Conservation (phyloP, 2,888 invertebrate genomes). For the Caenorhabditis sinica region DNA sequence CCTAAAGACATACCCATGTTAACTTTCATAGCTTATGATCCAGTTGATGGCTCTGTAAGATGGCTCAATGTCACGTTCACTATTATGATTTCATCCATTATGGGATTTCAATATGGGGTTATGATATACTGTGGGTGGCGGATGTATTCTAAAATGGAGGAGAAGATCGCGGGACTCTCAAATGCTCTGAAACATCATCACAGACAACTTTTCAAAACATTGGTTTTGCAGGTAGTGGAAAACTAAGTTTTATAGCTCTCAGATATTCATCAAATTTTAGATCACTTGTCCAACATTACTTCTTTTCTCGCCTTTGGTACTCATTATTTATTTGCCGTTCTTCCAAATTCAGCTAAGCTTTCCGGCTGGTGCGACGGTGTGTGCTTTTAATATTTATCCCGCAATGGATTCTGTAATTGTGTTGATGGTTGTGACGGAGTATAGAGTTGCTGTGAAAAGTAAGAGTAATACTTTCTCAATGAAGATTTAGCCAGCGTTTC, state of each 20-base stretch:
- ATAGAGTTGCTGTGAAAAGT: neutral
- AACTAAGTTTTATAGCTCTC: too few relatives aligned
- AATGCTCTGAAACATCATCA: conserved; percentile 17
- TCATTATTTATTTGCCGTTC: neutral
- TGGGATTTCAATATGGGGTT: conserved; percentile 20
- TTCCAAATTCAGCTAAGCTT: conserved; percentile 18
- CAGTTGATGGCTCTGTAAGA: neutral
- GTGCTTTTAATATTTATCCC: conserved; percentile 22
- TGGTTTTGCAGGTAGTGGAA: conserved; percentile 20
- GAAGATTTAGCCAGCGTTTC: too few relatives aligned
- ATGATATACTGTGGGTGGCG: conserved; percentile 31
- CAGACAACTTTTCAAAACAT: conserved; percentile 32
- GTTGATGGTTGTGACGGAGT: conserved; percentile 33
- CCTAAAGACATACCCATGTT: neutral
- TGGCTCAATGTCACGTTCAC: neutral
- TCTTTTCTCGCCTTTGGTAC: neutral
- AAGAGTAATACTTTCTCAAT: too few relatives aligned
- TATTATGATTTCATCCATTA: neutral
- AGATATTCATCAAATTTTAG: too few relatives aligned
- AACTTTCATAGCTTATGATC: neutral
- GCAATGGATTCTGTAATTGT: conserved; percentile 19
- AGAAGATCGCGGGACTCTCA: conserved; percentile 24
- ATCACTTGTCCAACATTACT: neutral
- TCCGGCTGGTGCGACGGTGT: conserved; percentile 15
- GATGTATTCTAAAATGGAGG: conserved; percentile 18